Conservation (phyloP, 2,113 vertebrate species). For the Mormyrus iriodes region DNA sequence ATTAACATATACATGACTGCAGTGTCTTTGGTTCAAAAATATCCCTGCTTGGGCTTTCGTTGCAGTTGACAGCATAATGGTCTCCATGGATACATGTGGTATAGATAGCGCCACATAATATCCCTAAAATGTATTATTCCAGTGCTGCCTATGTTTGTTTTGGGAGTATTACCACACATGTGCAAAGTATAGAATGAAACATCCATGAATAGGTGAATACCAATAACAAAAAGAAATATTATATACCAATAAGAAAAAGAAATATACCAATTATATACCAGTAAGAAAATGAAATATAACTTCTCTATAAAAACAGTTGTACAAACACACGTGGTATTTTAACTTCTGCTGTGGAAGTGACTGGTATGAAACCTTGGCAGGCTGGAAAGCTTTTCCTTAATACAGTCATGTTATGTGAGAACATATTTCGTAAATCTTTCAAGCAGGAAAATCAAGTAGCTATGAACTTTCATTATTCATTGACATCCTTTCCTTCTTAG, state of each 20-base stretch:
- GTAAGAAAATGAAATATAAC: not conserved
- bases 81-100: constrained; percentile 20
- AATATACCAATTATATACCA: not conserved
- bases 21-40: constrained; percentile 13
- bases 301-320: not conserved
- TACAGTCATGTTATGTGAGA: constrained; percentile 7
- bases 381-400: not conserved
- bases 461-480: constrained; percentile 9
- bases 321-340: not conserved
- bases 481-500: constrained; percentile 5
- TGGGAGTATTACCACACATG: not conserved
- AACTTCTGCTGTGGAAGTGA: not conserved
- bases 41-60: not conserved
- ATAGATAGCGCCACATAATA: constrained; percentile 14
- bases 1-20: constrained; percentile 14
- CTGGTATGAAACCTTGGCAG: not conserved
- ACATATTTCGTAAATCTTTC: constrained; percentile 19
- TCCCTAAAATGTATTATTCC: not conserved
- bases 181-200: not conserved
- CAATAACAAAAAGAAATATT: not conserved
- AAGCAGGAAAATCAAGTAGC: constrained; percentile 14
- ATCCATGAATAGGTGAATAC: not conserved
- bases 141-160: not conserved
- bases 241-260: no score
- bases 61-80: constrained; percentile 9